Percentiles rank a stretch among this genome's conserved stretches.
phyloP scores from a whole-genome alignment of 2,113 vertebrate genomes.

The Poeciliopsis turrubarensis region DNA sequence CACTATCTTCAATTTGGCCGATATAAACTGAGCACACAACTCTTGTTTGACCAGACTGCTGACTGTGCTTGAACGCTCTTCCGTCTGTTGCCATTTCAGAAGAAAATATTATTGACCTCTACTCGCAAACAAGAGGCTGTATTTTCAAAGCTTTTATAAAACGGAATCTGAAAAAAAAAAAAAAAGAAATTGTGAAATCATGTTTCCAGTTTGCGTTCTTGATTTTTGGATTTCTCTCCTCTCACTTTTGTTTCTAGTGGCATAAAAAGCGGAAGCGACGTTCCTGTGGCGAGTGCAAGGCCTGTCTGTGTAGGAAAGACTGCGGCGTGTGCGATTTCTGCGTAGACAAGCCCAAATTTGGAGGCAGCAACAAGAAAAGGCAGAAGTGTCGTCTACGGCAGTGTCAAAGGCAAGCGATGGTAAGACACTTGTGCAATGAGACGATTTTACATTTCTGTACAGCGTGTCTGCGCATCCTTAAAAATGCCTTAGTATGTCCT shows the following conservation, averaged over 20 bases:
- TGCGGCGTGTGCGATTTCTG: slow-evolving; percentile 91
- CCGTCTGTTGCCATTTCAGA: background rate
- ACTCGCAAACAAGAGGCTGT: background rate
- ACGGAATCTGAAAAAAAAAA: too few relatives aligned
- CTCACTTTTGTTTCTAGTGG: slow-evolving; percentile 55
- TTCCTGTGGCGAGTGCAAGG: slow-evolving; percentile 86
- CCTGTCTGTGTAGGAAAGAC: slow-evolving; percentile 85
- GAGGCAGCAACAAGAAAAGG: slow-evolving; percentile 90
- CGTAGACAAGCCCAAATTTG: slow-evolving; percentile 90
- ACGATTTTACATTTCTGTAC: background rate
- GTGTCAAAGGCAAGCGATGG: slow-evolving; percentile 88
- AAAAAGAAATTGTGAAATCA: background rate
- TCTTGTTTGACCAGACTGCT: background rate
- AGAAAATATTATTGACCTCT: background rate
- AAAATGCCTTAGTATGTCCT: too few relatives aligned
- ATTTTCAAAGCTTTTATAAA: background rate
- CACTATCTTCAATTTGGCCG: background rate
- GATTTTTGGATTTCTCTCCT: background rate
- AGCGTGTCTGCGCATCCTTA: too few relatives aligned
- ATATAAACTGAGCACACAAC: background rate
- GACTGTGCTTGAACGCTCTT: background rate
- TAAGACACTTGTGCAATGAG: slow-evolving; percentile 48
- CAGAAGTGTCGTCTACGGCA: slow-evolving; percentile 90
- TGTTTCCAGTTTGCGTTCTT: background rate
- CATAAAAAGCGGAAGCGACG: slow-evolving; percentile 79